Evolutionary conservation across 2,888 invertebrate species (phyloP), one percentile per base, ranked within the genome.

Genomic region (Caradrina kadenii): DNA sequence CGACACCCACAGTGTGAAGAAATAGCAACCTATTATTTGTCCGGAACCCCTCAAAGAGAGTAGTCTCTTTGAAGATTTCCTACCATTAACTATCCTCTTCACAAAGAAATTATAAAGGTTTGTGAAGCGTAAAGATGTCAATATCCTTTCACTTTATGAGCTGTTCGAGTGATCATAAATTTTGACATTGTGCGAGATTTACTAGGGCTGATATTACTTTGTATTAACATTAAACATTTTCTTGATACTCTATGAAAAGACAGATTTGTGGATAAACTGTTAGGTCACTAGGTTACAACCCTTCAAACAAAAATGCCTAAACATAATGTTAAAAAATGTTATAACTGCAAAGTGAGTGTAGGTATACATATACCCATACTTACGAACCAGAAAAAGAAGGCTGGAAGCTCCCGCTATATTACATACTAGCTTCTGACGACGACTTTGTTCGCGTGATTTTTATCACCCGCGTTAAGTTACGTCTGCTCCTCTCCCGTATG

Each of bases 131-230:
- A 74, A 83, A 61, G 69, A 62, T 64, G 65, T 75, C 76, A 77
- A 84, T 87, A 88, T 86, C 80, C 77, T 62, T 82, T 76, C 68
- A 63, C 62, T 89, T 90, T 88, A 90, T 80, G 87, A 86, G 71
- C 72, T 69, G 72, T 77, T 76, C 69, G 79, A 87, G 80, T 82
- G 86, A 78, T 76, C 76, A 74, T 86, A 75, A 81, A 76, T 73
- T 55, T 74, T 66, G 68, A 72, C 45, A 61, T 62, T 56, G 21
- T 15, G 17, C 52, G 69, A 70, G 73, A 75, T 73, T 70, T 50
- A 69, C 48, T 80, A 84, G 83, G 77, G 81, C 63, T 76, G 66
- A 71, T 66, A 59, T 50, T 19, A n/a, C 21, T 49, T 15, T 17
- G 11, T 15, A n/a, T 56, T 1, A 73, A 26, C 31, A n/a, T 13